Base-by-base conservation (phyloP, 2,113 vertebrate genomes). In the Puffinus mauretanicus region DNA sequence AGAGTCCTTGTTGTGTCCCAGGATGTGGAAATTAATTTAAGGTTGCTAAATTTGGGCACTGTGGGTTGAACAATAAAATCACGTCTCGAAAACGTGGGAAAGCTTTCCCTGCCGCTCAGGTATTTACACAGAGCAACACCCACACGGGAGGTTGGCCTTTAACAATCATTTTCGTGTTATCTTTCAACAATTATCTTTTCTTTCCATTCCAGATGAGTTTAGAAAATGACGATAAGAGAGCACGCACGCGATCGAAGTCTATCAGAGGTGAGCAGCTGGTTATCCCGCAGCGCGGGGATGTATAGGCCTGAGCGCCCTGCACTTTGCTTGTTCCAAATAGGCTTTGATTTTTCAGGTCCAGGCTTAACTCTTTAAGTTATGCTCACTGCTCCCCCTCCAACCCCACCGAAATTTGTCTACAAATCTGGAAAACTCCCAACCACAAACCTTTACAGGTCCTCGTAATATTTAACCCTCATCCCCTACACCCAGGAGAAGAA, bases 241-340 rank as follows among this genome's bases (percentile, higher is more conserved):
- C 99, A 92, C 99, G 99, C 52, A 99, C 99, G 1, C 98, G 99
- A 73, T 99, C 99, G 89, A 99, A 99, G 98, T 98, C 99, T 96
- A 97, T 99, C 97, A 98, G 99, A 99, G 99, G 99, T 99, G 97
- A 98, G 98, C 94, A 47, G 11, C 77, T 67, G 76, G 27, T 69
- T 52, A 14, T 47, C 71, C 91, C 0, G 2, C 67, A 51, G 54
- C n/a, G 1, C 1, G 16, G 77, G 86, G 84, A 66, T 54, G 38
- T 10, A 24, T 8, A 55, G 10, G 20, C 9, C 60, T 4, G 15
- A 73, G 54, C 61, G 78, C 60, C 54, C 49, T 51, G 54, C 6
- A 16, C 62, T 86, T 81, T 7, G 24, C 64, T 88, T 76, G 2
- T 30, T 81, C 82, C 65, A 72, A 71, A 82, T 0, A 17, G 32